A percentile compares a stretch with the other conserved stretches of the same genome.
Evolutionary conservation across 2,113 vertebrate species (phyloP).

Genomic region (Plecotus auritus): DNA sequence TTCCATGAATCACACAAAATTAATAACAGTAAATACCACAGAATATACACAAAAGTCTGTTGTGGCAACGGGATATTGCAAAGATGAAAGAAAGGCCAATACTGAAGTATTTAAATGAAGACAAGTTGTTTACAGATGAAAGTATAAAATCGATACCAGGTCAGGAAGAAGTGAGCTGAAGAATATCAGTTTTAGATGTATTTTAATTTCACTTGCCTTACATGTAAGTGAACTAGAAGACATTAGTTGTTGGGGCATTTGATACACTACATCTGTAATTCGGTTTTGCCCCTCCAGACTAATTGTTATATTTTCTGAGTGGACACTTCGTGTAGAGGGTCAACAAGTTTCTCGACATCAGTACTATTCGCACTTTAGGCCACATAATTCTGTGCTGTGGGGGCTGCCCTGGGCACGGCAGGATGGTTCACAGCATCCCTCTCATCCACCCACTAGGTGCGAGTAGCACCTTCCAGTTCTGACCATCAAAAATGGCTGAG

Average conservation of each 20-base stretch:
- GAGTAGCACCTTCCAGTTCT: neutral
- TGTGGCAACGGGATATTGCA: neutral
- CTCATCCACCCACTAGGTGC: neutral
- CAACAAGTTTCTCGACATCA: neutral
- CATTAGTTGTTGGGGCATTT: neutral
- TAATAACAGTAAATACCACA: neutral
- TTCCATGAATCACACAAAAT: neutral
- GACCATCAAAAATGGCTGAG: neutral
- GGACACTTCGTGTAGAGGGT: neutral
- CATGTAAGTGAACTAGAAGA: neutral
- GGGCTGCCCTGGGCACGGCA: neutral
- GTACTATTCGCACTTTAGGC: neutral
- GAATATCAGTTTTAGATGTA: neutral
- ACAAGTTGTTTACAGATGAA: neutral
- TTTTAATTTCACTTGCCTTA: slow-evolving; percentile 19
- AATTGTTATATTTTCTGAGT: slow-evolving; percentile 15
- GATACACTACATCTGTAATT: neutral
- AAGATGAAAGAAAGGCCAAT: neutral
- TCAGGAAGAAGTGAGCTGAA: neutral
- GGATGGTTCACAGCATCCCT: neutral
- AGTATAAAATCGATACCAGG: neutral
- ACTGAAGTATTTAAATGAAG: neutral
- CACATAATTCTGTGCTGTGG: neutral
- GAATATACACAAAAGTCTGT: neutral
- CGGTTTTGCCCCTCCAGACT: neutral